Percentiles rank a stretch among this genome's conserved stretches.
phyloP scores from a whole-genome alignment of 37 sponge, comb jelly and placozoan genomes.

The Hexactinellida sp. region DNA sequence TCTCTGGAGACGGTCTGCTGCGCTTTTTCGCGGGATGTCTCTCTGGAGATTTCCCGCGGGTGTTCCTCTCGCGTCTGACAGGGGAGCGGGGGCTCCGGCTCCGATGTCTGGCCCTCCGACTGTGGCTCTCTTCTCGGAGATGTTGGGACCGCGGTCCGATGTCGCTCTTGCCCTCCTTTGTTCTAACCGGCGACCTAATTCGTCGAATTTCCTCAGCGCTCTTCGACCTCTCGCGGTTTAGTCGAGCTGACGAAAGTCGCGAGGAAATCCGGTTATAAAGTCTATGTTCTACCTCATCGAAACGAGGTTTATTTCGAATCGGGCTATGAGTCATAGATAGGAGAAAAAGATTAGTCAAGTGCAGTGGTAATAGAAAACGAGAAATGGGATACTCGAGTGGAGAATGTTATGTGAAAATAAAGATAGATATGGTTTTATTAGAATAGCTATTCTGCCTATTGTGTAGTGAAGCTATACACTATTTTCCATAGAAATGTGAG shows the following conservation, averaged over 20 bases:
- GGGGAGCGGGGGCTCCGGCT: not conserved
- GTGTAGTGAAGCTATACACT: not conserved
- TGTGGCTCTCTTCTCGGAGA: not conserved
- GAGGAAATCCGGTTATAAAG: slow-evolving; percentile 8
- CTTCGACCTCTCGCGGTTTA: slow-evolving; percentile 4
- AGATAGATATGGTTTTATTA: not conserved
- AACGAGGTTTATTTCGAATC: not conserved
- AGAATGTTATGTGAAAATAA: not conserved
- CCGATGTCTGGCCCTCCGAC: not conserved
- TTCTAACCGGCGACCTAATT: slow-evolving; percentile 1
- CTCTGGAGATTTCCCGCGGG: not conserved
- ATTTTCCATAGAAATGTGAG: no score
- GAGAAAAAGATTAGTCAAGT: not conserved
- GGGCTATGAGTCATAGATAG: slow-evolving; percentile 8
- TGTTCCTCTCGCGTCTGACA: not conserved
- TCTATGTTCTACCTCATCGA: slow-evolving; percentile 10
- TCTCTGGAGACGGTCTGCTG: not conserved
- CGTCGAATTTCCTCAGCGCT: not conserved
- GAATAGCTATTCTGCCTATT: not conserved
- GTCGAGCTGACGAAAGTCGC: slow-evolving; percentile 19
- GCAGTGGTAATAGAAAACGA: not conserved
- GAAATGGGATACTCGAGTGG: not conserved
- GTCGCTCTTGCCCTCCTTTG: not conserved
- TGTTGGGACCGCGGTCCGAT: not conserved
- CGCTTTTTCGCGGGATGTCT: not conserved